Conservation (phyloP, 2,797 vertebrate genomes). For the Ptychobarbus kaznakovi region DNA sequence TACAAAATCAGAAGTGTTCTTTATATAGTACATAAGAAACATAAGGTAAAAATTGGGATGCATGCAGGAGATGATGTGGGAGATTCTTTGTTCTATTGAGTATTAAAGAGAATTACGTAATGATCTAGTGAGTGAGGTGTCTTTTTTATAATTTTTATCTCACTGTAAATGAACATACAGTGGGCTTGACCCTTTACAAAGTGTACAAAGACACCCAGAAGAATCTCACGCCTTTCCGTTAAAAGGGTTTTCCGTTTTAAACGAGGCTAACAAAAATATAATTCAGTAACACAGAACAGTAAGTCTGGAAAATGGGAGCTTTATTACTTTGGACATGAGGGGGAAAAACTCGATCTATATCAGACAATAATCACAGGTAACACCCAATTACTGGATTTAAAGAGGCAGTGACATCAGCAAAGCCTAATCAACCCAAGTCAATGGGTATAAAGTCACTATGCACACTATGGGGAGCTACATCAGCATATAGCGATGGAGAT, state of each 20-base stretch:
- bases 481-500: slow-evolving; percentile 8
- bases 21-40: slow-evolving; percentile 57
- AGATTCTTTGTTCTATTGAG: not conserved
- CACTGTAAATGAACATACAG: not conserved
- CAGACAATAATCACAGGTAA: slow-evolving; percentile 37
- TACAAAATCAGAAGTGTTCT: slow-evolving; percentile 62
- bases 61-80: slow-evolving; percentile 25
- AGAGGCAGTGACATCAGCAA: slow-evolving; percentile 46
- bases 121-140: not conserved
- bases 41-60: not conserved
- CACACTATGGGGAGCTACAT: not conserved
- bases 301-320: slow-evolving; percentile 52
- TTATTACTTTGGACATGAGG: slow-evolving; percentile 62
- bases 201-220: slow-evolving; percentile 44
- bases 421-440: slow-evolving; percentile 10
- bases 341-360: slow-evolving; percentile 44
- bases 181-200: not conserved
- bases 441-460: not conserved
- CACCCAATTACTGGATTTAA: slow-evolving; percentile 60
- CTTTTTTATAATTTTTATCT: not conserved
- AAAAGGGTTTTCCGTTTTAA: slow-evolving; percentile 40
- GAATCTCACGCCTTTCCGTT: slow-evolving; percentile 28
- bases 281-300: slow-evolving; percentile 40
- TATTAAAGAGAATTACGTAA: not conserved
- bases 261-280: slow-evolving; percentile 52